These are phyloP conservation scores for Drosophila vallismaia DNA, from an alignment of 2,888 invertebrate species.

Conservation along the genomic window DNA sequence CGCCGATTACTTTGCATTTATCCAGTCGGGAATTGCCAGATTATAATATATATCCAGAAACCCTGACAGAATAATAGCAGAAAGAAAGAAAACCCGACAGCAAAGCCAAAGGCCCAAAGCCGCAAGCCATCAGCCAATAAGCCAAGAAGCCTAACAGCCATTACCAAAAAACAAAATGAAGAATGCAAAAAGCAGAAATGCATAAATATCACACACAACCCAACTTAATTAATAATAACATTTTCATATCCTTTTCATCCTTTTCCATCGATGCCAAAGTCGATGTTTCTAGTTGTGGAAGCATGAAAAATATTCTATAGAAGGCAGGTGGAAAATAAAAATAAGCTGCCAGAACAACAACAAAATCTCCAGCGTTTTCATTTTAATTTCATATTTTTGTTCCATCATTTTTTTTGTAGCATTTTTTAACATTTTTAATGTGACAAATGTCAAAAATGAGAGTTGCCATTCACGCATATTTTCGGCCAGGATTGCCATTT, in stretches of 20 bases:
- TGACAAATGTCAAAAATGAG: neutral
- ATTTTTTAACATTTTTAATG: neutral
- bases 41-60: neutral
- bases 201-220: neutral
- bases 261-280: neutral
- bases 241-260: neutral
- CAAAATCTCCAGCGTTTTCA: too few species aligned
- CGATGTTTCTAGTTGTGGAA: constrained; percentile 1
- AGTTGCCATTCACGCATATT: neutral
- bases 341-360: neutral
- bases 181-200: neutral
- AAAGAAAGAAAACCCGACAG: neutral
- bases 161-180: neutral
- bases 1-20: neutral
- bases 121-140: neutral
- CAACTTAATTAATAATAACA: neutral
- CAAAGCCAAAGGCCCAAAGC: neutral
- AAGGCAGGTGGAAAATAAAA: neutral
- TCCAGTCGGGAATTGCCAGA: neutral
- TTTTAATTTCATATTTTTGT: too few species aligned
- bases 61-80: neutral
- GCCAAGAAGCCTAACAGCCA: neutral
- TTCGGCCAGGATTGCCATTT: neutral
- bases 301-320: neutral
- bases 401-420: neutral